phyloP scores from a whole-genome alignment of 2,888 invertebrate genomes.

The Aporophyla lueneburgensis region DNA sequence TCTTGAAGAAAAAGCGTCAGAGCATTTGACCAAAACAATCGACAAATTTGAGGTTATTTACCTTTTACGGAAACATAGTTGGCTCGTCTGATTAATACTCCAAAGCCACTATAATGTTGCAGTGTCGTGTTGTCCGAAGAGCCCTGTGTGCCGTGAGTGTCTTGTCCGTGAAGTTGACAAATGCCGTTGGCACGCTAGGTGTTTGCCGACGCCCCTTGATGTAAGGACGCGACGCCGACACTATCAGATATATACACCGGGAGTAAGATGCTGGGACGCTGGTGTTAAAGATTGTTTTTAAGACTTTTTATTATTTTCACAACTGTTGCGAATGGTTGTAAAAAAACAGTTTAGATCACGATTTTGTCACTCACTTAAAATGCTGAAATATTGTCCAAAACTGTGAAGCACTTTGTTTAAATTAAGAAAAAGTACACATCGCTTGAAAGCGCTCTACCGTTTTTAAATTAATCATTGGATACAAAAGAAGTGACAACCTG shows the following conservation, averaged over 20 bases:
- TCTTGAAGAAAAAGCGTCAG: background rate
- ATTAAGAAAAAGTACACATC: too few relatives aligned
- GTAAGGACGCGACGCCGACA: constrained; percentile 68
- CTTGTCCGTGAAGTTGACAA: constrained; percentile 84
- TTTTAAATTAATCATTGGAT: too few relatives aligned
- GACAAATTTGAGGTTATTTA: background rate
- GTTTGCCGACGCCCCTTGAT: constrained; percentile 80
- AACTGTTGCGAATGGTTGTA: background rate
- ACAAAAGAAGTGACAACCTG: too few relatives aligned
- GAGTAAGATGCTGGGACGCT: constrained; percentile 37
- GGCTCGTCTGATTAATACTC: constrained; percentile 46
- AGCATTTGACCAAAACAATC: background rate
- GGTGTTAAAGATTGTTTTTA: constrained; percentile 31
- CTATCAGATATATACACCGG: constrained; percentile 66
- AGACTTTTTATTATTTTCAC: background rate
- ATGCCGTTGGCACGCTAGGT: constrained; percentile 78
- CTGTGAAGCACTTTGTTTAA: too few relatives aligned
- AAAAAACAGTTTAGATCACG: too few relatives aligned
- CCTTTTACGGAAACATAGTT: accelerated
- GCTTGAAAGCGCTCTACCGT: too few relatives aligned
- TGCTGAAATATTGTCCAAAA: too few relatives aligned
- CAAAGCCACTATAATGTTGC: constrained; percentile 59
- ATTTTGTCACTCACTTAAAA: too few relatives aligned
- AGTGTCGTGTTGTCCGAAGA: constrained; percentile 70
- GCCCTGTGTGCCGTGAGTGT: constrained; percentile 69